phyloP scores from a whole-genome alignment of 2,113 vertebrate genomes.

The Bucco capensis region DNA sequence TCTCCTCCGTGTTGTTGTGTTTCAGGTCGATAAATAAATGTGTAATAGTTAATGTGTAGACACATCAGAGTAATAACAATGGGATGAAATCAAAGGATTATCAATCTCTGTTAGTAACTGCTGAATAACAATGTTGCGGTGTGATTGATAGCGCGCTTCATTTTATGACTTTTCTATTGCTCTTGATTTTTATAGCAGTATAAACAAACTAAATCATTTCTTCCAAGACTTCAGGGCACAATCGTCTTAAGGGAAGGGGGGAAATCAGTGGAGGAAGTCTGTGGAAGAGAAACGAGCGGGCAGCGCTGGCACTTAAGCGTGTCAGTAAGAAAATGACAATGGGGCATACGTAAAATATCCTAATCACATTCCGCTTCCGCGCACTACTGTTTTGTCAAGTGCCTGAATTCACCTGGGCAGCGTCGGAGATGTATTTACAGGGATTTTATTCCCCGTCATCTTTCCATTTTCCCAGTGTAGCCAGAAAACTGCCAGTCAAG shows the following conservation, averaged over 20 bases:
- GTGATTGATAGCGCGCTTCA: constrained; percentile 90
- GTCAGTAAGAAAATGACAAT: constrained; percentile 20
- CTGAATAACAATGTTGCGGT: constrained; percentile 75
- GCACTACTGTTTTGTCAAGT: constrained; percentile 32
- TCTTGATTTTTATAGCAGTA: constrained; percentile 89
- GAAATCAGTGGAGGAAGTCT: neutral
- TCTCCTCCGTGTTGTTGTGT: constrained; percentile 53
- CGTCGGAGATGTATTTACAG: constrained; percentile 62
- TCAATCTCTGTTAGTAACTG: constrained; percentile 82
- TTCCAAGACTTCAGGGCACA: constrained; percentile 73
- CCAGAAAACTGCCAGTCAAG: constrained; percentile 76
- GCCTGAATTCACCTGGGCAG: constrained; percentile 66
- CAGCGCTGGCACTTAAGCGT: neutral
- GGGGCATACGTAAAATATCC: constrained; percentile 19
- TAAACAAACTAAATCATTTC: constrained; percentile 92
- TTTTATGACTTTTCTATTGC: constrained; percentile 94
- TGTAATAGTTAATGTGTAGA: constrained; percentile 79
- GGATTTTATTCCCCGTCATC: constrained; percentile 70
- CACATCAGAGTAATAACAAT: constrained; percentile 81
- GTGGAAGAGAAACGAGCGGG: neutral
- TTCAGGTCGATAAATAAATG: constrained; percentile 79
- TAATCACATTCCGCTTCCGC: neutral
- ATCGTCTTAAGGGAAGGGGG: constrained; percentile 36
- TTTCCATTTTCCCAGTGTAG: constrained; percentile 63
- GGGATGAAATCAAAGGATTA: constrained; percentile 83